phyloP scores from a whole-genome alignment of 2,797 vertebrate species.

The Lepus oiostolus region DNA sequence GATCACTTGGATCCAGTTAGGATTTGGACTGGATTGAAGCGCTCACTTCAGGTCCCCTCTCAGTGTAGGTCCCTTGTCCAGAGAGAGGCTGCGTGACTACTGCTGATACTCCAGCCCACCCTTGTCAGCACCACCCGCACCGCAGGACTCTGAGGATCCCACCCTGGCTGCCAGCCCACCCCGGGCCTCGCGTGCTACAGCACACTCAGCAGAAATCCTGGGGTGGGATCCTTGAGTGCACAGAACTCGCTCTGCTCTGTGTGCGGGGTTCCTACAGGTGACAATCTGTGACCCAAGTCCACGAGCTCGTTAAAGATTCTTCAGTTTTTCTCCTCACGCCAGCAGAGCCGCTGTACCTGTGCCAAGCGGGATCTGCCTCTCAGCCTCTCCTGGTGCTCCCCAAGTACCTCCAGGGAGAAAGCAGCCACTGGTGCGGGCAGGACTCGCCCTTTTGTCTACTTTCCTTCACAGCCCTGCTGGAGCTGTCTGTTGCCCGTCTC shows the following conservation, averaged over 20 bases:
- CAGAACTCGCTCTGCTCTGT: background rate
- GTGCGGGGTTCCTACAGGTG: background rate
- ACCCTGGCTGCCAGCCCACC: background rate
- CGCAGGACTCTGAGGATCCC: background rate
- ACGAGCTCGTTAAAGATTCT: background rate
- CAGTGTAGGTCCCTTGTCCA: background rate
- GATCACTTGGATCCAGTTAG: background rate
- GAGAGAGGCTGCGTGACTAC: background rate
- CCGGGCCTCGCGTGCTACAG: background rate
- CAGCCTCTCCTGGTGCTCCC: background rate
- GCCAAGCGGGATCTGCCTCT: background rate
- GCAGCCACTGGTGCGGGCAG: background rate
- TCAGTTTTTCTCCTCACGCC: background rate
- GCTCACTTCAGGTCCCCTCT: background rate
- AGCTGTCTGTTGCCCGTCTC: background rate
- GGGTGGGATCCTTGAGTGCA: background rate
- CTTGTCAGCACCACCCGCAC: background rate
- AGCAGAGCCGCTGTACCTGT: background rate
- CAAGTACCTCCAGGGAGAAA: background rate
- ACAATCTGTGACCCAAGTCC: background rate
- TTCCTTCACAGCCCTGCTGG: conserved; percentile 11
- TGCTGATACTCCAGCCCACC: background rate
- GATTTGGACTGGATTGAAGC: background rate
- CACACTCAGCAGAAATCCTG: background rate
- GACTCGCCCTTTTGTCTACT: background rate